Base-by-base conservation (phyloP, 2,888 invertebrate species). In the Drosophila cracens region DNA sequence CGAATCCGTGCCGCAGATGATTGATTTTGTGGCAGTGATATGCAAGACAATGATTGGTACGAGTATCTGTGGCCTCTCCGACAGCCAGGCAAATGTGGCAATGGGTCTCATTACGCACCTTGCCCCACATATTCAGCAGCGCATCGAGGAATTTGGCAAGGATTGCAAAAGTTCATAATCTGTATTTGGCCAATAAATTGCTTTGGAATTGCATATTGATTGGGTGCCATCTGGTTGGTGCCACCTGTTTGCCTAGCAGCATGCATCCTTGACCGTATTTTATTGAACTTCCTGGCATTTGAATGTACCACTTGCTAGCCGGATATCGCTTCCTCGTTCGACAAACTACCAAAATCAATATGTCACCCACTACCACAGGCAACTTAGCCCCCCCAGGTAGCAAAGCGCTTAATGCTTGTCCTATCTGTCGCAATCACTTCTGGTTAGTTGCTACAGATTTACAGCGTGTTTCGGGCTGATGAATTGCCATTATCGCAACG, bases 11-110 rank as follows among this genome's bases (percentile, higher is more conserved):
- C 95, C 96, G 0, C 97, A 96, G 76, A 99, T 99, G 94, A 99
- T 99, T 82, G 99, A 99, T 91, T 99, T 99, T 98, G 93, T 99
- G 62, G 98, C 98, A 96, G 99, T 99, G 93, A 94, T 99, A 74
- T 98, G 98, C 80, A 99, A 99, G 94, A 99, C 99, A 94, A 98
- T 99, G 92, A 98, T 99, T 94, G 97, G 98, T 4, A 98, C 99
- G 92, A 98, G 99, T 13, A 99, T 99, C 93, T 99, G 99, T 94
- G 98, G 98, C 25, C 93, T 99, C 65, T 98, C 97, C 51, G 99
- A 99, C 93, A 99, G 98, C 82, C 99, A 99, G 43, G 99, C 99
- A 27, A 99, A 98, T 98, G 99, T 99, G 1, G 98, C 99, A 4
- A 98, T 98, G 93, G 97, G 97, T n/a, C 94, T 99, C 57, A 97